Conservation (phyloP, 1,140 invertebrate species). For the Brachionus angularis region DNA sequence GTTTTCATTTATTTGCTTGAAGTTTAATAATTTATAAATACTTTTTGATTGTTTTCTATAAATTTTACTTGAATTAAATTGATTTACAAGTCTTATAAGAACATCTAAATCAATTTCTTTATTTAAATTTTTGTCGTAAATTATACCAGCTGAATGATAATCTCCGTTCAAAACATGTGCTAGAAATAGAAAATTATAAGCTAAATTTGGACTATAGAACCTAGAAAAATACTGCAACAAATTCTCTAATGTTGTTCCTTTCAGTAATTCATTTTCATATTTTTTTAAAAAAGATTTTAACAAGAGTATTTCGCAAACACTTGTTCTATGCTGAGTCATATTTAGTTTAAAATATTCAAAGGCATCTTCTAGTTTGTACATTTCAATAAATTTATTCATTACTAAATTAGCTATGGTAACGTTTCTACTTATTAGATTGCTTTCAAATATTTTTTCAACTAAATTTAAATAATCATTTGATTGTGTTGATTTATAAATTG, state of each 20-base stretch:
- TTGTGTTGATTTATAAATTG: not conserved
- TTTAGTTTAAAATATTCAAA: conserved; percentile 19
- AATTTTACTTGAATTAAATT: not conserved
- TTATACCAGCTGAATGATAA: not conserved
- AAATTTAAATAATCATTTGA: not conserved
- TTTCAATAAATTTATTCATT: not conserved
- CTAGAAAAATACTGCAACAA: not conserved
- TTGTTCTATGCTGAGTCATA: not conserved
- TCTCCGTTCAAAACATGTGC: not conserved
- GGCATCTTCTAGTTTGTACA: not conserved
- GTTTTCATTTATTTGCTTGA: not conserved
- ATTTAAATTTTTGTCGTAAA: not conserved
- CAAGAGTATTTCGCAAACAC: conserved; percentile 6
- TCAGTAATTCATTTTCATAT: not conserved
- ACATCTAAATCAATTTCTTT: conserved; percentile 14
- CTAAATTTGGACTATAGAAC: not conserved
- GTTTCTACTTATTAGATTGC: conserved; percentile 5
- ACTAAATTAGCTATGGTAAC: not conserved
- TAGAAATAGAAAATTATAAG: not conserved
- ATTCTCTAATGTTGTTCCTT: not conserved
- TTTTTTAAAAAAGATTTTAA: conserved; percentile 1
- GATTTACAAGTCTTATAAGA: not conserved
- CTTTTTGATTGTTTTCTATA: conserved; percentile 9
- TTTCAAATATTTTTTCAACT: conserved; percentile 11
- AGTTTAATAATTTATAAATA: not conserved